Evolutionary conservation across 2,888 invertebrate species (phyloP).

Genomic region (Lagria hirta): DNA sequence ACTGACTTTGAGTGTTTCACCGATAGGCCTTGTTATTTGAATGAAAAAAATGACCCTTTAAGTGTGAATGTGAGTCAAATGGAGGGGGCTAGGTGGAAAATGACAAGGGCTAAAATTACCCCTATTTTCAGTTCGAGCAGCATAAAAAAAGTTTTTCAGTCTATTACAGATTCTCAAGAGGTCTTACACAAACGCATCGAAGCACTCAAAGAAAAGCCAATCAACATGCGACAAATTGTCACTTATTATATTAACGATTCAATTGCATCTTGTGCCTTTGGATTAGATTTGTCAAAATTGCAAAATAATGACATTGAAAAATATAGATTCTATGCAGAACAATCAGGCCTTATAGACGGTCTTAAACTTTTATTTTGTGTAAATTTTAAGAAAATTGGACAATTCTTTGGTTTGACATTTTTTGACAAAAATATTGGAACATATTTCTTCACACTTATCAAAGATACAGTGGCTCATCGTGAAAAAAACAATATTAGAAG

Average conservation of each 20-base stretch:
- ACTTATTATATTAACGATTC: not conserved
- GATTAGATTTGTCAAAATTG: conserved; percentile 14
- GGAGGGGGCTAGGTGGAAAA: conserved; percentile 49
- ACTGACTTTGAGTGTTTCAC: conserved; percentile 10
- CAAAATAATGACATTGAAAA: conserved; percentile 36
- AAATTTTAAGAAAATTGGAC: no score
- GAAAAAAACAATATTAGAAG: no score
- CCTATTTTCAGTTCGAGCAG: conserved; percentile 5
- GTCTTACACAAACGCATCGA: conserved; percentile 24
- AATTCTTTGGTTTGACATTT: no score
- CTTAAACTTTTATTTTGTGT: no score
- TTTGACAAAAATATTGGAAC: no score
- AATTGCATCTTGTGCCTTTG: not conserved
- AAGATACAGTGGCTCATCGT: no score
- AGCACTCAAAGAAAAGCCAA: not conserved
- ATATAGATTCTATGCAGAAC: no score
- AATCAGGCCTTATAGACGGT: no score
- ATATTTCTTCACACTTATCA: no score
- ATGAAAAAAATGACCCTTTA: conserved; percentile 46
- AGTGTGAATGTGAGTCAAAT: conserved; percentile 40
- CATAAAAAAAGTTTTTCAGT: conserved; percentile 6
- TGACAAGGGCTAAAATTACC: conserved; percentile 41
- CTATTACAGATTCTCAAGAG: conserved; percentile 27
- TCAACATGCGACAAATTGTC: not conserved
- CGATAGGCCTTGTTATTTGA: conserved; percentile 7